Conservation (phyloP, 2,113 vertebrate genomes). For the Rhagologus leucostigma region DNA sequence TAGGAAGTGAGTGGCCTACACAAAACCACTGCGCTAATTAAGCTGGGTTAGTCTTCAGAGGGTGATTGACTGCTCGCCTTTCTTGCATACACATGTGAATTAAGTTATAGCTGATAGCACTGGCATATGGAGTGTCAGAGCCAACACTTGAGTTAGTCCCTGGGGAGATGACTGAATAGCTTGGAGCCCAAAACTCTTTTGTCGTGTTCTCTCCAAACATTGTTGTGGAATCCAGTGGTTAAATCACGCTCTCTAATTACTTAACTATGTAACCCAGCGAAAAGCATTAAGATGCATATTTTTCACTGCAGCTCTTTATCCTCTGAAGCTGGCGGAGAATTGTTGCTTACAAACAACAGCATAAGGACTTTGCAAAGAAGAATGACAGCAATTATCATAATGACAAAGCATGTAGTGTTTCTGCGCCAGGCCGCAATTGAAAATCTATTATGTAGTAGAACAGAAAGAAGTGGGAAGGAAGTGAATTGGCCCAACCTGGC, state of each 20-base stretch:
- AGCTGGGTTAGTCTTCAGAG: not conserved
- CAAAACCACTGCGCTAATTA: not conserved
- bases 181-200: not conserved
- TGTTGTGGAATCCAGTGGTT: not conserved
- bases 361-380: constrained; percentile 35
- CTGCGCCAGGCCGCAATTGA: constrained; percentile 14
- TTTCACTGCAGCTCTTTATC: constrained; percentile 26
- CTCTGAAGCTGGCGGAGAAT: constrained; percentile 23
- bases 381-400: constrained; percentile 59
- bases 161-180: not conserved
- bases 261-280: not conserved
- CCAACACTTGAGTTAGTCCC: not conserved
- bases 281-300: not conserved
- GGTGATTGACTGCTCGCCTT: not conserved
- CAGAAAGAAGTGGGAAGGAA: not conserved
- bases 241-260: not conserved
- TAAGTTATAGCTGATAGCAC: not conserved
- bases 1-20: not conserved
- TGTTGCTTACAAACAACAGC: constrained; percentile 54
- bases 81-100: not conserved
- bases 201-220: not conserved
- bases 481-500: not conserved
- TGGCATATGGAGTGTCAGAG: not conserved
- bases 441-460: constrained; percentile 9
- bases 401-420: constrained; percentile 28